phyloP scores from a whole-genome alignment of 2,113 vertebrate genomes.

The Parus major region DNA sequence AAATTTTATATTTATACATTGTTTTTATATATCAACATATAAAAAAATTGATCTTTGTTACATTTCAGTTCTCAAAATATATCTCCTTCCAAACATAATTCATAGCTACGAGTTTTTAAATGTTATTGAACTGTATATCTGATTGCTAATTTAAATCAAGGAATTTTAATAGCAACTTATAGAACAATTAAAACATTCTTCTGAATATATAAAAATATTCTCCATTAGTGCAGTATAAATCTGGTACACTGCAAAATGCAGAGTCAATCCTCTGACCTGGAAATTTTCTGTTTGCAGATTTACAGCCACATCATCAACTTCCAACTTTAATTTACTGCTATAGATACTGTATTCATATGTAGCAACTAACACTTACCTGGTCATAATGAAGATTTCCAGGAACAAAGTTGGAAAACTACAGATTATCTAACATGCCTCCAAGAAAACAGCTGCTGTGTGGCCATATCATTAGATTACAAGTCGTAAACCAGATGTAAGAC shows the following conservation, averaged over 20 bases:
- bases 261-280: not conserved
- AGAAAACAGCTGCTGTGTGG: not conserved
- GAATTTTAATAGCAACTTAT: not conserved
- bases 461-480: not conserved
- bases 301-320: constrained; percentile 2
- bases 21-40: not conserved
- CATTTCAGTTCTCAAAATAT: not conserved
- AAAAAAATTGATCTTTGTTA: not conserved
- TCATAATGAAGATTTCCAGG: constrained; percentile 2
- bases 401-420: not conserved
- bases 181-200: not conserved
- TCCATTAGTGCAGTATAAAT: not conserved
- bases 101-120: not conserved
- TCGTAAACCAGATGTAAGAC: not conserved
- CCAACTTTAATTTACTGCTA: not conserved
- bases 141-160: not conserved
- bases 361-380: not conserved
- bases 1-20: not conserved
- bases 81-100: not conserved
- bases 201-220: not conserved
- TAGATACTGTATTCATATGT: not conserved
- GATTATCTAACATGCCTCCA: not conserved
- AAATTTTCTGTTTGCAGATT: constrained; percentile 2
- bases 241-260: not conserved
- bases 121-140: not conserved